These are phyloP conservation scores for Glossosoma conforme DNA, from an alignment of 1,140 invertebrate genomes.

Conservation along the genomic window DNA sequence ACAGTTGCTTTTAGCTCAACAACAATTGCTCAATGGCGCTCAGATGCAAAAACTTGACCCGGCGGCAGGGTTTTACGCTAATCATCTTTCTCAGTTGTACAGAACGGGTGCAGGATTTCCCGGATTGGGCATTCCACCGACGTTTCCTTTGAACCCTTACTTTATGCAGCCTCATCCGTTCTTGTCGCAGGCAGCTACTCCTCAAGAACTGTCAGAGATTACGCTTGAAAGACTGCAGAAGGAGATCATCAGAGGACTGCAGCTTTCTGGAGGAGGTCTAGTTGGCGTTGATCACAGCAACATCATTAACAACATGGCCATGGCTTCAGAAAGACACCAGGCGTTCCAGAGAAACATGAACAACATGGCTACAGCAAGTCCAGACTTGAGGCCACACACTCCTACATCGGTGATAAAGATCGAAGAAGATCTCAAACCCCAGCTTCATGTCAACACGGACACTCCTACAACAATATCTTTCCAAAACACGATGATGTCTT, in stretches of 20 bases:
- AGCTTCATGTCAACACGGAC: conserved; percentile 37
- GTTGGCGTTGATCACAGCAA: conserved; percentile 51
- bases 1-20: conserved; percentile 50
- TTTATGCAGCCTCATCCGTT: conserved; percentile 56
- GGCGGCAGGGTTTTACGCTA: conserved; percentile 48
- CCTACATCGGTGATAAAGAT: conserved; percentile 26
- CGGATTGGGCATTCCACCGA: conserved; percentile 50
- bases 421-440: conserved; percentile 43
- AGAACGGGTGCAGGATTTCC: conserved; percentile 43
- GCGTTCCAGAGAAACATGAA: conserved; percentile 28
- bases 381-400: conserved; percentile 30
- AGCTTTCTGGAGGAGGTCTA: conserved; percentile 61
- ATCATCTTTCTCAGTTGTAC: conserved; percentile 53
- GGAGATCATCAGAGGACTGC: conserved; percentile 59
- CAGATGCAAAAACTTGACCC: conserved; percentile 52
- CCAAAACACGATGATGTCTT: conserved; percentile 12
- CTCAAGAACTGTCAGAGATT: conserved; percentile 56
- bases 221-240: conserved; percentile 64
- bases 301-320: conserved; percentile 29
- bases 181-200: conserved; percentile 52
- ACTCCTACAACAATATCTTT: conserved; percentile 30
- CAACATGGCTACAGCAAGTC: conserved; percentile 10
- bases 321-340: conserved; percentile 31
- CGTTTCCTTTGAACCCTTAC: conserved; percentile 53
- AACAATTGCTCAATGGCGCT: conserved; percentile 56